These are phyloP conservation scores for Rapana venosa DNA, from an alignment of 2,888 invertebrate genomes.

Conservation along the genomic window DNA sequence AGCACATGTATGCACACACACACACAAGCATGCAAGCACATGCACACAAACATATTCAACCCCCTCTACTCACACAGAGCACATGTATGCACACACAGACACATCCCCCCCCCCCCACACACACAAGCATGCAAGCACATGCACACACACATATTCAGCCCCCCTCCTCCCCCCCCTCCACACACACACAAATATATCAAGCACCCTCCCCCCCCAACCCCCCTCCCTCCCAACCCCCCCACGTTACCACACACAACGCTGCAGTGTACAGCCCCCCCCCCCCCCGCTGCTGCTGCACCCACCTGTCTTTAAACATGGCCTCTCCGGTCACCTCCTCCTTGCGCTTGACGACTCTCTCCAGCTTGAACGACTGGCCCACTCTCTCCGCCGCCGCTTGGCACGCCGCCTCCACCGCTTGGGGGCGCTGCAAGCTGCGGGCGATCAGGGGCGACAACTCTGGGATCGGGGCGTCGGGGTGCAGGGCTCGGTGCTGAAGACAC, in stretches of 20 bases:
- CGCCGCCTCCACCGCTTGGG: slow-evolving; percentile 65
- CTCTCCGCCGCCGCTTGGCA: slow-evolving; percentile 68
- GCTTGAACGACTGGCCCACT: slow-evolving; percentile 68
- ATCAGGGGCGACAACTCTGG: slow-evolving; percentile 80
- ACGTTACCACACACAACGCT: no score
- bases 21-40: background rate
- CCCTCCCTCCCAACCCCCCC: no score
- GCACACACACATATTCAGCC: no score
- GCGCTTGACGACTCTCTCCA: slow-evolving; percentile 72
- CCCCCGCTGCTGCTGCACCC: slow-evolving; percentile 40
- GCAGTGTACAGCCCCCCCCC: no score
- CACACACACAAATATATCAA: no score
- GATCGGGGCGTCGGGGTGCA: slow-evolving; percentile 82
- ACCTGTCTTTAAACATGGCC: slow-evolving; percentile 73
- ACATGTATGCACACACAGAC: no score
- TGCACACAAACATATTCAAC: no score
- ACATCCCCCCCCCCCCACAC: no score
- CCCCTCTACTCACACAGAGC: no score
- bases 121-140: no score
- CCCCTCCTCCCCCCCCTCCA: no score
- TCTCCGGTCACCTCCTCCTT: slow-evolving; percentile 72
- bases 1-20: background rate
- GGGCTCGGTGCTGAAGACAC: slow-evolving; percentile 82
- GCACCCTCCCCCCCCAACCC: no score
- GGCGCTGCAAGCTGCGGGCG: slow-evolving; percentile 72